These are phyloP conservation scores for Desmodus rotundus DNA, from an alignment of 2,113 vertebrate species.

Conservation along the genomic window DNA sequence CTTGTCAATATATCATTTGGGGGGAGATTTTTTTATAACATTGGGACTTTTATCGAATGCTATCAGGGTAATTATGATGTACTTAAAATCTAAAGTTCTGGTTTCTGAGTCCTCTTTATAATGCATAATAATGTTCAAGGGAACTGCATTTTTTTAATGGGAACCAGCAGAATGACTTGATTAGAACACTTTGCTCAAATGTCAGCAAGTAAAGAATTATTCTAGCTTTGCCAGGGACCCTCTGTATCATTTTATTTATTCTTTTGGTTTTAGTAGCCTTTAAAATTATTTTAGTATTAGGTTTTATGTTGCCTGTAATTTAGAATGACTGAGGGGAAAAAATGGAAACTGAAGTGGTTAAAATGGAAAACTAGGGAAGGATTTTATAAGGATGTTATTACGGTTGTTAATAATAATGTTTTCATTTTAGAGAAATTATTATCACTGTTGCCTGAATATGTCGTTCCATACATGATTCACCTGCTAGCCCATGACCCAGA, in stretches of 20 bases:
- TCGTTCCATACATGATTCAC: conserved; percentile 98
- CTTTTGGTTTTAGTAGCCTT: not conserved
- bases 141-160: not conserved
- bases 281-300: not conserved
- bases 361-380: not conserved
- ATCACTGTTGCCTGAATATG: conserved; percentile 96
- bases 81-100: not conserved
- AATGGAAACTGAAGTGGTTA: not conserved
- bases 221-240: not conserved
- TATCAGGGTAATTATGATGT: not conserved
- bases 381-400: conserved; percentile 8
- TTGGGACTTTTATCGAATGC: not conserved
- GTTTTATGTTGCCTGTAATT: not conserved
- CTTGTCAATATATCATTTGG: not conserved
- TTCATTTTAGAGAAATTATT: conserved; percentile 91
- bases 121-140: not conserved
- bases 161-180: not conserved
- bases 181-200: not conserved
- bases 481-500: conserved; percentile 97
- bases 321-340: not conserved
- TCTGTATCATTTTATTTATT: not conserved
- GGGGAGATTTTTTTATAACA: not conserved
- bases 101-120: not conserved
- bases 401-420: conserved; percentile 43
- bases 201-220: not conserved